A percentile compares a stretch with the other conserved stretches of the same genome.
Conservation (phyloP, 2,888 invertebrate genomes). For the Parascotia fuliginaria region DNA sequence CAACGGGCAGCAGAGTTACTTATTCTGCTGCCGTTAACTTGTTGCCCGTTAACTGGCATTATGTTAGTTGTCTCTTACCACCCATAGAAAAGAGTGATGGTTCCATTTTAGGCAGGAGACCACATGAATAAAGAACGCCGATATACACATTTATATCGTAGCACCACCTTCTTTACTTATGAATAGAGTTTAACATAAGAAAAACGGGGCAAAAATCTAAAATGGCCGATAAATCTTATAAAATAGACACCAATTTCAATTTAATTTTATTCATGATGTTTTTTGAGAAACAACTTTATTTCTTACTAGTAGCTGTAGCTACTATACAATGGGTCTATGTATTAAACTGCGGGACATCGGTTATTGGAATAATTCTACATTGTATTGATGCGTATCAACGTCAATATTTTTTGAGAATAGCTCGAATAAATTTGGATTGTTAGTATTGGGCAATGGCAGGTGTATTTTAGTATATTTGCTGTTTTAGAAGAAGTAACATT, state of each 20-base stretch:
- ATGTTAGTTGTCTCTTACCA: too few relatives aligned
- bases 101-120: too few relatives aligned
- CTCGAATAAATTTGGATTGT: background rate
- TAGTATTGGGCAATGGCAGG: background rate
- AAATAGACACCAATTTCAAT: slow-evolving; percentile 44
- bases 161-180: slow-evolving; percentile 28
- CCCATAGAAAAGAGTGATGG: too few relatives aligned
- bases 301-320: slow-evolving; percentile 28
- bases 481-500: too few relatives aligned
- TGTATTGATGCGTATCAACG: slow-evolving; percentile 38
- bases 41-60: too few relatives aligned
- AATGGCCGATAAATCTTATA: slow-evolving; percentile 41
- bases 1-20: too few relatives aligned
- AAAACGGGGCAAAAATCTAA: slow-evolving; percentile 33
- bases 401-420: background rate
- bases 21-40: too few relatives aligned
- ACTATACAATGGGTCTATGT: slow-evolving; percentile 37
- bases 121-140: too few relatives aligned
- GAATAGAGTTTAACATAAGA: slow-evolving; percentile 35
- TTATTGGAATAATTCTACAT: slow-evolving; percentile 43
- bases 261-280: slow-evolving; percentile 36
- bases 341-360: slow-evolving; percentile 44
- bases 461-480: background rate
- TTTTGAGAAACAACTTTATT: slow-evolving; percentile 36
- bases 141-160: too few relatives aligned